Conservation (phyloP, 92 coral and sea anemone species). For the Desmophyllum pertusum region DNA sequence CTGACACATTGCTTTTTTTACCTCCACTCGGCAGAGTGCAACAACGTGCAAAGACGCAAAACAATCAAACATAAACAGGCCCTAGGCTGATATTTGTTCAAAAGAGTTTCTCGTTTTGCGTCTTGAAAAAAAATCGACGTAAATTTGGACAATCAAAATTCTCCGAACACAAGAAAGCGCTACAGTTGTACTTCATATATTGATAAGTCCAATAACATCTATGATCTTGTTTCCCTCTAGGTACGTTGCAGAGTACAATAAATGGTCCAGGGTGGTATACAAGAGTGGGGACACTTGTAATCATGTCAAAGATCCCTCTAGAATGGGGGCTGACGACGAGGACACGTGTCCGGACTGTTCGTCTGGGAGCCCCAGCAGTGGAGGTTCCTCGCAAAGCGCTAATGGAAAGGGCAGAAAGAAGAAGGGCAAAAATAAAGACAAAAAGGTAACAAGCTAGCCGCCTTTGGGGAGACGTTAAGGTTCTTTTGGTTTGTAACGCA, state of each 20-base stretch:
- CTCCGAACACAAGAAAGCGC: no score
- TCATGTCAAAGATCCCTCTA: slow-evolving; percentile 30
- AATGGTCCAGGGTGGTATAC: slow-evolving; percentile 23
- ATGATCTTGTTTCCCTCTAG: not conserved
- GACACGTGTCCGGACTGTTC: slow-evolving; percentile 50
- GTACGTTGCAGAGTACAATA: slow-evolving; percentile 27
- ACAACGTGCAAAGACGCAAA: no score
- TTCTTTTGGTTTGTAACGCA: not conserved
- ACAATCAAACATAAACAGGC: no score
- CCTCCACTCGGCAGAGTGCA: no score
- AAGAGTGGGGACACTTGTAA: slow-evolving; percentile 25
- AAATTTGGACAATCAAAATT: no score
- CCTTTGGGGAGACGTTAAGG: not conserved
- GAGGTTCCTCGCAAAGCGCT: slow-evolving; percentile 36
- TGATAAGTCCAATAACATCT: no score
- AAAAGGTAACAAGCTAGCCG: slow-evolving; percentile 12
- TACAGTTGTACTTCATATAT: not conserved
- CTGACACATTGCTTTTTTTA: no score
- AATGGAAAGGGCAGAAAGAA: slow-evolving; percentile 50
- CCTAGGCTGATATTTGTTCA: no score
- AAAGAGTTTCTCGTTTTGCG: no score
- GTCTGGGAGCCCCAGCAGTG: slow-evolving; percentile 56
- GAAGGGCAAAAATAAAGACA: slow-evolving; percentile 46
- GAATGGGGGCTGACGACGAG: slow-evolving; percentile 50
- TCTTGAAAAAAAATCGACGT: no score